Base-by-base conservation (phyloP, 2,113 vertebrate genomes). In the Callaeas wilsoni region DNA sequence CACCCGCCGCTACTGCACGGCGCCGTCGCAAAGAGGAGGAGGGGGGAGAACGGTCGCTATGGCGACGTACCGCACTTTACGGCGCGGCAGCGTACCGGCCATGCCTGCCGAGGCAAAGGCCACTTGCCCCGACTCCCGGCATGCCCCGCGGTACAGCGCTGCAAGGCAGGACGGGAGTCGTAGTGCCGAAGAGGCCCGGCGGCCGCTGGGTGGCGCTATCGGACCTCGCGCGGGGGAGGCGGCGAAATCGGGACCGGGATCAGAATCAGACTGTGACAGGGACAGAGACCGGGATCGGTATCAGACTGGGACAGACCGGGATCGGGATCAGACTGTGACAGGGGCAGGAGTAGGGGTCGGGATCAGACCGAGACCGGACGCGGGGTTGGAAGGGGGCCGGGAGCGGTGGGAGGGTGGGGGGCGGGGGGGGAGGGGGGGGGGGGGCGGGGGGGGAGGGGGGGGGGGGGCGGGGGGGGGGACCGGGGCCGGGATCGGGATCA, bases 1-100 rank as follows among this genome's bases (percentile, higher is more conserved):
- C 89, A 90, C 87, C 75, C 67, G 47, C 87, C 52, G 15, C 83
- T 78, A 46, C 92, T 42, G 65, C 42, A 69, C 86, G 55, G 89
- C 79, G 20, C 55, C 13, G 93, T 80, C 91, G 91, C 68, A 91
- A 95, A 78, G 26, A 5, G 8, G 15, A 5, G 55, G 55, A 4
- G n/a, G 47, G 2, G 10, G 5, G 2, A 16, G 5, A 23, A 1
- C 10, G 2, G 16, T 20, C 10, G 4, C 23, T 29, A 32, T 17
- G 3, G 44, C 57, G 26, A 30, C 23, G 6, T 7, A 12, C 9
- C 39, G 9, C 76, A 18, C 84, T 96, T 96, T 95, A 86, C 95
- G 94, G 89, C 59, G 2, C 52, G 3, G 20, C 18, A 8, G n/a
- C 57, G 49, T 23, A 1, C 13, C 5, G n/a, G 3, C 84, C 64